Base-by-base conservation (phyloP, 1,140 invertebrate species). In the Diabrotica virgifera region DNA sequence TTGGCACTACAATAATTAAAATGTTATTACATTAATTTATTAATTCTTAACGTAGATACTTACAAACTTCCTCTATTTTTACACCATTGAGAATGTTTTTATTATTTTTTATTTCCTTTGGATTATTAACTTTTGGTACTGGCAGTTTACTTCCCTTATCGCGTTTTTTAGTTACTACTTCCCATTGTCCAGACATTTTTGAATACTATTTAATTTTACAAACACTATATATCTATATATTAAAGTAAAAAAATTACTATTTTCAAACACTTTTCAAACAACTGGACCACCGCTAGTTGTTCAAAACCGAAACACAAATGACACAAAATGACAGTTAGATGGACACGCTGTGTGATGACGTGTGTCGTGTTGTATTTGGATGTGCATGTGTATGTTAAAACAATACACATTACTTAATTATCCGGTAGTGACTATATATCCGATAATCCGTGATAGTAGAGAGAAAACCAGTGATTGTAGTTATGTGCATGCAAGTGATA, bases 161-260 rank as follows among this genome's bases (percentile, higher is more conserved):
- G 68, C 89, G 90, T 69, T 89, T 88, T 74, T 88, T 90, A 51
- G 85, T 84, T 64, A 92, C 90, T 71, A 90, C 83, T 88, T 90
- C 89, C 90, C 90, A 92, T 75, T 89, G 86, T 66, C 85, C 86
- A 9, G 81, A 86, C 87, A 89, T 90, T 74, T 51, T 68, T 61
- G 40, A 46, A 46, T 46, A 8, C 11, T 6, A 8, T 46, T 46
- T 46, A 46, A 6, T 56, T 46, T 46, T 46, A 46, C 40, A 11
- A 46, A 46, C n/a, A n/a, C n/a, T n/a, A n/a, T n/a, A n/a, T 46
- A 46, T 46, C 6, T 52, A 56, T 7, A 37, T 60, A 56, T 52
- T 46, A 46, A 6, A 46, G 11, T 46, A 46, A 46, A 11, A 46
- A 46, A 46, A 46, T 46, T 8, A 46, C 11, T 46, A 46, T 46